These are phyloP conservation scores for Jacana jacana DNA, from an alignment of 2,113 vertebrate genomes.

Conservation along the genomic window DNA sequence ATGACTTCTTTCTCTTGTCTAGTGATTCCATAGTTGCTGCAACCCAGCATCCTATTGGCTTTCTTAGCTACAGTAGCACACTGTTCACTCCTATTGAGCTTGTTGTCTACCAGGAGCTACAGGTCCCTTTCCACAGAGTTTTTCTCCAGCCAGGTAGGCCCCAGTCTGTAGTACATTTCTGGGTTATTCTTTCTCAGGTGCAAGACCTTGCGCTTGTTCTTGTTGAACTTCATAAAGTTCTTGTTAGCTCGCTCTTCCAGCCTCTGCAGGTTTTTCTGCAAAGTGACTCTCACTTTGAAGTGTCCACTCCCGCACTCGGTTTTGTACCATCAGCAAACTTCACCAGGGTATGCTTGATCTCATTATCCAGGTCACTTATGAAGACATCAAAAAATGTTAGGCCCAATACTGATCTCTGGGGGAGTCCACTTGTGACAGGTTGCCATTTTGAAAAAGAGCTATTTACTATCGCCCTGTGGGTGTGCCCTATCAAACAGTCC, in stretches of 20 bases:
- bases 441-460: background rate
- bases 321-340: background rate
- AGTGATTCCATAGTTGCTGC: background rate
- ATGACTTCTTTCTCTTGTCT: background rate
- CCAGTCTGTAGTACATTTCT: background rate
- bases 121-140: background rate
- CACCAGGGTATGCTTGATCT: background rate
- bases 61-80: background rate
- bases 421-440: background rate
- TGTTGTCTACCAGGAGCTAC: background rate
- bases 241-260: background rate
- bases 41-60: background rate
- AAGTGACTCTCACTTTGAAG: background rate
- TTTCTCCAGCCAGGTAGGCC: background rate
- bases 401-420: background rate
- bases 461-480: background rate
- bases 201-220: background rate
- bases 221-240: background rate
- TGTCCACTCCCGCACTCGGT: background rate
- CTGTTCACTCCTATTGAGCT: background rate
- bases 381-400: background rate
- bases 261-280: background rate
- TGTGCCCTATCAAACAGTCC: background rate
- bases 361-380: background rate
- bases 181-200: background rate